Conservation (phyloP, 2,888 invertebrate species). For the Dasypolia templi region DNA sequence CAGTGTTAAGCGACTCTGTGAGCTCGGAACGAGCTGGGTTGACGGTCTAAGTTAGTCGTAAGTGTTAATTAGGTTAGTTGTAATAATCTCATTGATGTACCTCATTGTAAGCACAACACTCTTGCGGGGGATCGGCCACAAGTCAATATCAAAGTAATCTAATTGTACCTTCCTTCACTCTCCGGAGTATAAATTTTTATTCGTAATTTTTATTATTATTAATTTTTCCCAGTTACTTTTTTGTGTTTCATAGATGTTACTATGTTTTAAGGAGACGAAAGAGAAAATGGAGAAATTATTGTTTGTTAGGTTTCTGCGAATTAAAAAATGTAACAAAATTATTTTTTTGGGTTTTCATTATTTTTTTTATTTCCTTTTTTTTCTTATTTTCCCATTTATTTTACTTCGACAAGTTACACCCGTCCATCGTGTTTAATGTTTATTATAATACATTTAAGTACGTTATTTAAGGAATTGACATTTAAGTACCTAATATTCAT, state of each 20-base stretch:
- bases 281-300: constrained; percentile 88
- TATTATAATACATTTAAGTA: constrained; percentile 86
- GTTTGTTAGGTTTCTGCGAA: constrained; percentile 91
- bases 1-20: constrained; percentile 67
- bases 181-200: constrained; percentile 88
- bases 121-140: constrained; percentile 81
- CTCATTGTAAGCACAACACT: constrained; percentile 79
- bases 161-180: constrained; percentile 90
- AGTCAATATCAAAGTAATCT: constrained; percentile 83
- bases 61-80: constrained; percentile 87
- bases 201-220: constrained; percentile 86
- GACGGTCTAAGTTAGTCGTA: constrained; percentile 81
- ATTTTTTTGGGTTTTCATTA: constrained; percentile 84
- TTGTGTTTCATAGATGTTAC: constrained; percentile 91
- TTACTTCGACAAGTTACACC: constrained; percentile 89
- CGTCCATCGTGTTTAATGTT: constrained; percentile 90
- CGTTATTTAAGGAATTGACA: constrained; percentile 87
- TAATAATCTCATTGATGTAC: constrained; percentile 89
- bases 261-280: constrained; percentile 90
- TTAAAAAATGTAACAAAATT: constrained; percentile 90
- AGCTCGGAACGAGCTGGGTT: constrained; percentile 76
- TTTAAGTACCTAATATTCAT: constrained; percentile 86
- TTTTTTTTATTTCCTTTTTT: constrained; percentile 73
- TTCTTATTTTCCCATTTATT: constrained; percentile 72
- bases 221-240: constrained; percentile 88